Conservation (phyloP, 2,113 vertebrate genomes). For the Oxyura jamaicensis region DNA sequence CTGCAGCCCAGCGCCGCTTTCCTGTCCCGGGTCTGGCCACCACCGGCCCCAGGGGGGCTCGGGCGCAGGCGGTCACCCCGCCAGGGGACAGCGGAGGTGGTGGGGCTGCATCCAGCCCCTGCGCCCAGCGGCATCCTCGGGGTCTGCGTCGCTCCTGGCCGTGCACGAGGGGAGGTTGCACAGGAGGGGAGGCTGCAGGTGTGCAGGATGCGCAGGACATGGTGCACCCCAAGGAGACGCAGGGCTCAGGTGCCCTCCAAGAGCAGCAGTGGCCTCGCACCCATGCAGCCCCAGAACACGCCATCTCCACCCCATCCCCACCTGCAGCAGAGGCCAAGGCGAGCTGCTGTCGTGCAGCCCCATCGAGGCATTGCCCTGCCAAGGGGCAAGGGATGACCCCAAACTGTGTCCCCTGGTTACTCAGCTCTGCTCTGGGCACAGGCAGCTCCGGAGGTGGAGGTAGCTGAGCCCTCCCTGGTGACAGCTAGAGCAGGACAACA, state of each 20-base stretch:
- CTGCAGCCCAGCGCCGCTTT: neutral
- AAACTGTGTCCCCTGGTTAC: no score
- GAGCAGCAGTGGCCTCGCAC: neutral
- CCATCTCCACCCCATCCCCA: neutral
- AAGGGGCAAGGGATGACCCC: no score
- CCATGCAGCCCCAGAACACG: neutral
- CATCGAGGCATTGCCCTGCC: no score
- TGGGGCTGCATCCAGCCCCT: rapidly evolving
- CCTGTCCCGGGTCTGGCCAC: neutral
- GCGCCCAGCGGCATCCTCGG: rapidly evolving
- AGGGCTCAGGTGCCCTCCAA: rapidly evolving
- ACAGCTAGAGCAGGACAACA: rapidly evolving
- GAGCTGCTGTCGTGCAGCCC: neutral
- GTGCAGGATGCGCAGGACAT: no score
- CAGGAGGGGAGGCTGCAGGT: no score
- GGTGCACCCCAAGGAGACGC: no score
- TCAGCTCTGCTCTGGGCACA: neutral
- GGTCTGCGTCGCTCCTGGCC: rapidly evolving
- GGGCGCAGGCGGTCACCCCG: rapidly evolving
- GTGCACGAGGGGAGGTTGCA: neutral
- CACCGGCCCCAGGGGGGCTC: rapidly evolving
- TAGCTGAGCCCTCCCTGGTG: neutral
- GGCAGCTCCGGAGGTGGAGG: neutral
- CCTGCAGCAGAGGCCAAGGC: neutral
- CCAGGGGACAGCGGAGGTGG: rapidly evolving